Percentiles rank a stretch among this genome's conserved stretches.
phyloP scores from a whole-genome alignment of 2,113 vertebrate genomes.

The Paradoxurus hermaphroditus region DNA sequence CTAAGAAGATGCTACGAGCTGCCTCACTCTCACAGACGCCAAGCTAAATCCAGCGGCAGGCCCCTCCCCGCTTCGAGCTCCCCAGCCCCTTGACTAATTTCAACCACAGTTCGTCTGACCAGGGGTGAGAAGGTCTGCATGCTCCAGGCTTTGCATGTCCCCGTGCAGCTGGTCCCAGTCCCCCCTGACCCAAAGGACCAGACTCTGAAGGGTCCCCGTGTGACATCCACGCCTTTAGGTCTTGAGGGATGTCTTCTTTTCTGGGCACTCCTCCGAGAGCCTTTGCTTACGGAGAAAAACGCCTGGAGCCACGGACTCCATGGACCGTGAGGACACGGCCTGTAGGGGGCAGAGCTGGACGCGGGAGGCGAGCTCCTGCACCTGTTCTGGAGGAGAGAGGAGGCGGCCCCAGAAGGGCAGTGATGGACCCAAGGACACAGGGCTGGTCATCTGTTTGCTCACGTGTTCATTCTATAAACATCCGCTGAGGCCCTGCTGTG shows the following conservation, averaged over 20 bases:
- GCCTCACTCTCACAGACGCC: neutral
- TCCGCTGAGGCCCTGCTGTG: neutral
- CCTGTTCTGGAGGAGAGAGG: neutral
- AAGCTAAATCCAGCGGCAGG: neutral
- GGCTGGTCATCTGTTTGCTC: neutral
- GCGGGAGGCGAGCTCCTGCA: neutral
- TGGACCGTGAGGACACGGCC: neutral
- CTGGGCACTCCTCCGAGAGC: neutral
- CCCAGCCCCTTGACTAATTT: rapidly evolving
- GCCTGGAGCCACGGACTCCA: neutral
- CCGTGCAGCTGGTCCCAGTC: rapidly evolving
- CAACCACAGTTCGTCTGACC: neutral
- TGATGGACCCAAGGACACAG: neutral
- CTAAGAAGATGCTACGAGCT: neutral
- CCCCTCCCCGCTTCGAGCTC: neutral
- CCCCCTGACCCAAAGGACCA: neutral
- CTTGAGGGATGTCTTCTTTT: too few species aligned
- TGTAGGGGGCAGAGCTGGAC: rapidly evolving
- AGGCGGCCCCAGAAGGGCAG: neutral
- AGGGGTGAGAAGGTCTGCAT: rapidly evolving
- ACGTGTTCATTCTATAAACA: neutral
- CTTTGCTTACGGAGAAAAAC: neutral
- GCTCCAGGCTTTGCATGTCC: neutral
- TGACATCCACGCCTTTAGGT: neutral
- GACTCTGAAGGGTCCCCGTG: neutral